Percentiles rank a stretch among this genome's conserved stretches.
Conservation (phyloP, 2,113 vertebrate species). For the Zosterops borbonicus region DNA sequence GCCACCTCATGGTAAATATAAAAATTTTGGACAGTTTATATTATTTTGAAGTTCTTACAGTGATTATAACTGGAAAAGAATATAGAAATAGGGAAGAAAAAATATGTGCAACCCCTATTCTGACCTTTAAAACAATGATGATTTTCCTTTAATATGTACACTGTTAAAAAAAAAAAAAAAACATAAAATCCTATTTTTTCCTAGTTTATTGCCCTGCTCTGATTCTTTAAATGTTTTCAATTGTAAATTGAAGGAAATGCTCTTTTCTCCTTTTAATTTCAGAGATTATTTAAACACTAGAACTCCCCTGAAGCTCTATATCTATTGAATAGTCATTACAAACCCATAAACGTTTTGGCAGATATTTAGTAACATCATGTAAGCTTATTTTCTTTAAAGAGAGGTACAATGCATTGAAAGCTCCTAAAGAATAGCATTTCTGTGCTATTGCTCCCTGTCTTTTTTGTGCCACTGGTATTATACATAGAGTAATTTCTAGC, state of each 20-base stretch:
- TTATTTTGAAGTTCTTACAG: neutral
- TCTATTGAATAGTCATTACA: neutral
- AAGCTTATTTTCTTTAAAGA: neutral
- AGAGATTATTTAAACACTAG: neutral
- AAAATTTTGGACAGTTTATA: neutral
- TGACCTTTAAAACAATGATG: neutral
- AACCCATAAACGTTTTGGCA: accelerated
- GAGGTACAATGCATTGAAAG: neutral
- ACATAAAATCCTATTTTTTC: neutral
- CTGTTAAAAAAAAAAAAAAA: neutral
- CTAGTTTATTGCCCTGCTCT: neutral
- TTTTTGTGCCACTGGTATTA: neutral
- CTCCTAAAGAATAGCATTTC: neutral
- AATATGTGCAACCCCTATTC: neutral
- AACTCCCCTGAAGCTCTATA: accelerated
- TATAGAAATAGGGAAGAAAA: neutral
- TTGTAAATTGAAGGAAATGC: neutral
- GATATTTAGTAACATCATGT: neutral
- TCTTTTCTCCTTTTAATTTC: neutral
- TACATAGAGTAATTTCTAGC: neutral
- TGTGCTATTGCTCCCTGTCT: too few species aligned
- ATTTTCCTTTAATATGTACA: neutral
- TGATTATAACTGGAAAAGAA: neutral
- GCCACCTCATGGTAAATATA: neutral
- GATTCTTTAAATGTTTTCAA: neutral